phyloP scores from a whole-genome alignment of 2,797 vertebrate genomes.

The Neosilurus mollespiculum region DNA sequence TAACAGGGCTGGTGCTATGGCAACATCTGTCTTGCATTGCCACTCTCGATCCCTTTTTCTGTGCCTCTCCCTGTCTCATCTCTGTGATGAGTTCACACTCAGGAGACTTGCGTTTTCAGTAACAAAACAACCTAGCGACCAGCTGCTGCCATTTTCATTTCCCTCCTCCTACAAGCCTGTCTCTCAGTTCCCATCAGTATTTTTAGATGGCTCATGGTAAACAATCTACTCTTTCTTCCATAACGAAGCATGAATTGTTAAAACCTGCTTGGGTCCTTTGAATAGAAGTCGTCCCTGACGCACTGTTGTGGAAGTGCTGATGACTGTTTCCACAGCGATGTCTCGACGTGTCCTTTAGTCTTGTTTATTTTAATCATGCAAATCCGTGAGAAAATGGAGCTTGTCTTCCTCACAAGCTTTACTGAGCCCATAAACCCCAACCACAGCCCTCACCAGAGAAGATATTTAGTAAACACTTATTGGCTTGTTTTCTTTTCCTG shows the following conservation, averaged over 20 bases:
- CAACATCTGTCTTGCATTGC: constrained; percentile 30
- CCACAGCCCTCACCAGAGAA: background rate
- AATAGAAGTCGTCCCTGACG: background rate
- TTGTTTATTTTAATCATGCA: background rate
- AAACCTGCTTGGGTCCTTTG: background rate
- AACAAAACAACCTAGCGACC: background rate
- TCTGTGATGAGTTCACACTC: constrained; percentile 11
- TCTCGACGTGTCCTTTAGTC: background rate
- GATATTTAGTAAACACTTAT: constrained; percentile 12
- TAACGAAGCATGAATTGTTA: background rate
- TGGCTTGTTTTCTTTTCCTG: background rate
- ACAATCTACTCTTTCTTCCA: background rate
- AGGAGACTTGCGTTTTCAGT: background rate
- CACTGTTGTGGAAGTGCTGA: background rate
- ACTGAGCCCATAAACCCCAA: background rate
- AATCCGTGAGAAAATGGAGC: background rate
- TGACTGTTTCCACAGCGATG: background rate
- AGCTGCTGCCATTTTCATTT: constrained; percentile 33
- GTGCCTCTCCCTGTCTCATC: background rate
- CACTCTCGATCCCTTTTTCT: constrained; percentile 5
- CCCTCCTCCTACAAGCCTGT: background rate
- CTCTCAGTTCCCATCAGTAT: background rate
- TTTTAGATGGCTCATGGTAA: background rate
- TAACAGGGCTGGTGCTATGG: constrained; percentile 36
- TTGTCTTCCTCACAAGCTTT: background rate